Base-by-base conservation (phyloP, 2,888 invertebrate genomes). In the Barypeithes pellucidus region DNA sequence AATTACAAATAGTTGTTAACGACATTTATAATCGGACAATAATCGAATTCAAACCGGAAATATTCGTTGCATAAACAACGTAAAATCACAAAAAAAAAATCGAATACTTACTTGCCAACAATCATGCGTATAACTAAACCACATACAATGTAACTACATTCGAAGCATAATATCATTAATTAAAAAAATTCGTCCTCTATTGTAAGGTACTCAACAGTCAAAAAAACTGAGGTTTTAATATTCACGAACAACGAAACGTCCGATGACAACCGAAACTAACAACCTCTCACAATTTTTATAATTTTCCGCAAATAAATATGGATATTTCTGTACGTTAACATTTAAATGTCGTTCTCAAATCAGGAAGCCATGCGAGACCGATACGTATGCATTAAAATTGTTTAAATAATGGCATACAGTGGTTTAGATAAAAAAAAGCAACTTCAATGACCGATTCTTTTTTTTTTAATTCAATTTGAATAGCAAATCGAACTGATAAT, bases 331-430 rank as follows among this genome's bases (percentile, higher is more conserved):
- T 14, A 33, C 1, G 29, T 1, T 45, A 22, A 8, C 8, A 33
- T 54, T 54, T 9, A 33, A 57, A 57, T 16, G 54, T 14, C 29
- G 54, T 18, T 57, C 11, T 57, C 33, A 33, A 14, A 33, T 33
- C 33, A 33, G 9, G 54, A 18, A 33, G 0, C 16, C 33, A 57
- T 16, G 54, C 54, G 33, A 33, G 16, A 57, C 54, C 33, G 33
- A 57, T 29, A 29, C n/a, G 29, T 57, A 16, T 14, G 16, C 33
- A 57, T 16, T 33, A 57, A 52, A 33, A 33, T 57, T 7, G 54
- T 18, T 52, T 24, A 52, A 52, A 52, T 52, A 52, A 54, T 11
- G 9, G 12, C 16, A 12, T 22, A 22, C 54, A 18, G 16, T 33
- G 24, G n/a, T 14, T 8, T 20, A 14, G 29, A 8, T 14, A 14